Conservation (phyloP, 2,888 invertebrate species). For the Diaprepes abbreviatus region DNA sequence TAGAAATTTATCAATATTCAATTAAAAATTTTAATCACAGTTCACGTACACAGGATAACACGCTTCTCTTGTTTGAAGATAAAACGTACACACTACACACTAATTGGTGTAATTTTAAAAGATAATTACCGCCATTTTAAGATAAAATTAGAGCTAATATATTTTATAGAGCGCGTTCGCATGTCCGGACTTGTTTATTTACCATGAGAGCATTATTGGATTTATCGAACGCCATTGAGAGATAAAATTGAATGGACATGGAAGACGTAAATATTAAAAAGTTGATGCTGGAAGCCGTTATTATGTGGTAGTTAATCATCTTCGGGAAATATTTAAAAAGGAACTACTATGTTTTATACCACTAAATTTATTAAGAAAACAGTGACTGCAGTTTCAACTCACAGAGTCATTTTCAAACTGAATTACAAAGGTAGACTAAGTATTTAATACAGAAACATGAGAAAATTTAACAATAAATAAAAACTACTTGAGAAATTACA, state of each 20-base stretch:
- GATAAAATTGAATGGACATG: slow-evolving; percentile 17
- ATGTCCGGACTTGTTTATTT: slow-evolving; percentile 25
- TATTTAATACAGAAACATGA: no score
- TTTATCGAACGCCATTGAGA: neutral
- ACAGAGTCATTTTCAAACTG: no score
- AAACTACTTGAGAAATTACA: no score
- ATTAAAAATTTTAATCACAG: neutral
- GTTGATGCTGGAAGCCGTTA: no score
- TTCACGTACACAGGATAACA: neutral
- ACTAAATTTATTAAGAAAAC: no score
- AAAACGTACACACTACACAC: neutral
- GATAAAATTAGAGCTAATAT: slow-evolving; percentile 25
- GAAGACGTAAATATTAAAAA: neutral
- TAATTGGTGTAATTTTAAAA: slow-evolving; percentile 10
- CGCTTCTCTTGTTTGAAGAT: neutral
- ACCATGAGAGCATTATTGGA: slow-evolving; percentile 13
- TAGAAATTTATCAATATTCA: neutral
- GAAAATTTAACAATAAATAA: no score
- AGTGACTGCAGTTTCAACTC: no score
- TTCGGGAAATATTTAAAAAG: no score
- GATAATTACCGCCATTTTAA: slow-evolving; percentile 5
- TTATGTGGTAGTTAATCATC: no score
- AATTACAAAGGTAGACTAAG: no score
- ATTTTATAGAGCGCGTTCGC: slow-evolving; percentile 10
- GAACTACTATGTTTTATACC: no score